Percentiles rank a stretch among this genome's conserved stretches.
Evolutionary conservation across 2,888 invertebrate species (phyloP).

Genomic region (Sicus ferrugineus): DNA sequence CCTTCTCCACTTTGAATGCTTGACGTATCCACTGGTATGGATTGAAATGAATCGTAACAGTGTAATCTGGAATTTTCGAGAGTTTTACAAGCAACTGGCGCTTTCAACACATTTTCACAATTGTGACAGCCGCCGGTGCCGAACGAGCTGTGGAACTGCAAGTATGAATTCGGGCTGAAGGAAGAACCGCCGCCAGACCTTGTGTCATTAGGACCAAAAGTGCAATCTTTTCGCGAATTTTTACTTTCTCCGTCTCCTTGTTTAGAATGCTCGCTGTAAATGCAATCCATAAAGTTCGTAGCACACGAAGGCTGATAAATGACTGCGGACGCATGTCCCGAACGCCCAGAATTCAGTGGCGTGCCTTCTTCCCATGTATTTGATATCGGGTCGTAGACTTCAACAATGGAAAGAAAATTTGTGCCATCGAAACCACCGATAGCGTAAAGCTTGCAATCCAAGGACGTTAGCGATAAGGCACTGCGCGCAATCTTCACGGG

Average conservation of each 20-base stretch:
- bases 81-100: neutral
- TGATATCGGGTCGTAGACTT: conserved; percentile 82
- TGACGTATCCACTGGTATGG: neutral
- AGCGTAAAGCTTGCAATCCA: conserved; percentile 88
- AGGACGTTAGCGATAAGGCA: conserved; percentile 85
- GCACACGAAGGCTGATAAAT: conserved; percentile 78
- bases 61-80: too few species aligned
- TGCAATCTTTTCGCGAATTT: conserved; percentile 28
- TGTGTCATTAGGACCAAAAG: conserved; percentile 24
- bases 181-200: conserved; percentile 28
- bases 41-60: neutral
- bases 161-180: conserved; percentile 36
- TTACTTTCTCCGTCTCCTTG: conserved; percentile 37
- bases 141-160: conserved; percentile 51
- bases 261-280: conserved; percentile 48
- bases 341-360: conserved; percentile 83
- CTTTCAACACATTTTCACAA: conserved; percentile 45
- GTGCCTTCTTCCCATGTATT: conserved; percentile 81
- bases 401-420: conserved; percentile 84
- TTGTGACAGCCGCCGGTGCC: conserved; percentile 52
- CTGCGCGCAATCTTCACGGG: conserved; percentile 83
- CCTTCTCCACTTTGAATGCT: conserved; percentile 29
- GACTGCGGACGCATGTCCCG: conserved; percentile 91
- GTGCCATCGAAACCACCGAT: conserved; percentile 92
- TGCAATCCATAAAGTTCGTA: conserved; percentile 58